Evolutionary conservation across 2,797 vertebrate genomes (phyloP), one percentile per base, ranked within the genome.

Genomic region (Clarias pachynema): DNA sequence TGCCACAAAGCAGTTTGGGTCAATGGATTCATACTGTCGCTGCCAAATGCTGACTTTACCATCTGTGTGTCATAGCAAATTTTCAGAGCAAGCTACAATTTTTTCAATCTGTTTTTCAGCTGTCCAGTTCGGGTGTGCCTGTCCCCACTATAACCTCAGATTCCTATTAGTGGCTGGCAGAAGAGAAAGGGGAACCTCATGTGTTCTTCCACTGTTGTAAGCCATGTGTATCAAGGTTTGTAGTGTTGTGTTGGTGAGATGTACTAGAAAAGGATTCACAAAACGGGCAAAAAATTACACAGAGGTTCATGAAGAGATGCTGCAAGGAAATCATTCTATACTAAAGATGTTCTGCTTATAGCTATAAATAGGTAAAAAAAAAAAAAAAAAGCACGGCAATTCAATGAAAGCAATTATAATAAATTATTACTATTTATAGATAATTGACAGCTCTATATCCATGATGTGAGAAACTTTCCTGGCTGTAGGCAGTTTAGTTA

Each of bases 401-500:
- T 75, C 22, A 37, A 79, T n/a, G 29, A 20, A 60, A 59, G 56
- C 56, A 5, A 31, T 37, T 78, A 57, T 31, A 37, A 60, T 78
- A 34, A 78, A 6, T 37, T 9, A 79, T 59, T 77, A 59, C 40
- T 79, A 44, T 26, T 79, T 63, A 79, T 44, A 63, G 78, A 79
- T 79, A 60, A 79, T 26, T 63, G 78, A 44, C 37, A 79, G 24
- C 78, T 79, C 60, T 62, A 26, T 44, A 65, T 65, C 60, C n/a
- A 40, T 63, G 60, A 63, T 44, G 78, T n/a, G 6, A 44, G 34
- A 16, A 63, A 79, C 60, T 10, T 63, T 44, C 60, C 34, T 79
- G 59, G 77, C 77, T 79, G 57, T 26, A 79, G 59, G 77, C 77
- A 16, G 59, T 79, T 24, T 79, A 37, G 77, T 62, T 79, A 62